Base-by-base conservation (phyloP, 2,888 invertebrate species). In the Peribatodes rhomboidaria region DNA sequence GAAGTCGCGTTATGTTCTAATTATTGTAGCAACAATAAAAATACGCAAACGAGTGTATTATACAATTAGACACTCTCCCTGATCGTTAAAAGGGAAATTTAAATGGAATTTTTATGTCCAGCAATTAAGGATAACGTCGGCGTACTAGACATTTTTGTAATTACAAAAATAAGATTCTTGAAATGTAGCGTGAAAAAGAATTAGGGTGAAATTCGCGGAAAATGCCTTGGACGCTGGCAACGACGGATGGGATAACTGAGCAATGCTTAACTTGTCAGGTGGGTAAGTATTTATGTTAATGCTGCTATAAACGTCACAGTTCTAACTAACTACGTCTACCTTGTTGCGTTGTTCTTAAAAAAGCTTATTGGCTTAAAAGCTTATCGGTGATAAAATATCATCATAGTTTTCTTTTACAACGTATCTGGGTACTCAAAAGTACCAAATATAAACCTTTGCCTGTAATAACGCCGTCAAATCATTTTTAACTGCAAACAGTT, bases 71-170 rank as follows among this genome's bases (percentile, higher is more conserved):
- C 91, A 92, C 91, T 89, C 89, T 89, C 91, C 89, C 82, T 80
- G 90, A 92, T 92, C 90, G 92, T 92, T 92, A 93, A 93, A 93
- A 93, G 88, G 93, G 91, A 93, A 94, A 94, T 93, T 94, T 93
- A 91, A 93, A 94, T 94, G 93, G 93, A 94, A 93, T 94, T 94
- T 93, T 93, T 93, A 93, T 93, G 93, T 93, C 88, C 91, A 91
- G 91, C 92, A 93, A 92, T 93, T 93, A 93, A 93, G 93, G 92
- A 92, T 92, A 93, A 92, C 89, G 92, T 90, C 87, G 90, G 85
- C 88, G 90, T 90, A 89, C 89, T 91, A 91, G 92, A 93, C 92
- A 92, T 92, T 93, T 92, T 93, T 92, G 92, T 93, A 93, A 93
- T 93, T 93, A 93, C 93, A 91, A 93, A 92, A 93, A 93, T 93